Evolutionary conservation across 2,888 invertebrate genomes (phyloP).

Genomic region (Drosophila anceps): DNA sequence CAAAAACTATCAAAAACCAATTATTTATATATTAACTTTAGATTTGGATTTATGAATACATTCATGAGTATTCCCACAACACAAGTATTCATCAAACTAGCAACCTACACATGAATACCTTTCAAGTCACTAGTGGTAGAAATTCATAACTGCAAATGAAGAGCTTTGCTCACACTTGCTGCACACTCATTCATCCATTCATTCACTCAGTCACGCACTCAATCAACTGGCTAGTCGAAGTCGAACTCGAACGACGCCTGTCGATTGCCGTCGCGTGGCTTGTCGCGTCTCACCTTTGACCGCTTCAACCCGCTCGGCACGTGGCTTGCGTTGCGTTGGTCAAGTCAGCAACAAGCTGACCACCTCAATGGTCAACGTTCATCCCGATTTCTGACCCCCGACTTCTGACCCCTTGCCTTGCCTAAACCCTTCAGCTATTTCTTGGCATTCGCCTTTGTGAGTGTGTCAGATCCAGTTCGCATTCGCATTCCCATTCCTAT

Average conservation of each 20-base stretch:
- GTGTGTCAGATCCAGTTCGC: conserved; percentile 76
- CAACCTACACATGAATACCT: not conserved
- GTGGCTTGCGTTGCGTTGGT: conserved; percentile 33
- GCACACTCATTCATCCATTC: conserved; percentile 3
- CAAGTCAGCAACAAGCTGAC: conserved; percentile 47
- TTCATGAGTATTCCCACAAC: not conserved
- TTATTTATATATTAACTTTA: not conserved
- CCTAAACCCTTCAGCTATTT: conserved; percentile 11
- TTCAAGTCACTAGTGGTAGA: not conserved
- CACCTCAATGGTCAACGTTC: conserved; percentile 24
- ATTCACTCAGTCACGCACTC: conserved; percentile 39
- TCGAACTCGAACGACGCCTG: conserved; percentile 20
- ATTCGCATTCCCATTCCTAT: conserved; percentile 22
- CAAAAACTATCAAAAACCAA: not conserved
- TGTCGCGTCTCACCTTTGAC: conserved; percentile 44
- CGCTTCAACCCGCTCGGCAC: conserved; percentile 28
- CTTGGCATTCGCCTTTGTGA: conserved; percentile 63
- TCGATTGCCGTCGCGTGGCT: conserved; percentile 43
- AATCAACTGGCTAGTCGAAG: conserved; percentile 34
- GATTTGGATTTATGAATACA: not conserved
- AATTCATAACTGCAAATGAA: not conserved
- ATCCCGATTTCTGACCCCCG: not conserved
- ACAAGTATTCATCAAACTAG: not conserved
- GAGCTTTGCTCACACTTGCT: conserved; percentile 17
- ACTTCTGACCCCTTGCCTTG: not conserved